Percentiles rank a stretch among this genome's conserved stretches.
Conservation (phyloP, 1,140 invertebrate species). For the Zaprionus inermis region DNA sequence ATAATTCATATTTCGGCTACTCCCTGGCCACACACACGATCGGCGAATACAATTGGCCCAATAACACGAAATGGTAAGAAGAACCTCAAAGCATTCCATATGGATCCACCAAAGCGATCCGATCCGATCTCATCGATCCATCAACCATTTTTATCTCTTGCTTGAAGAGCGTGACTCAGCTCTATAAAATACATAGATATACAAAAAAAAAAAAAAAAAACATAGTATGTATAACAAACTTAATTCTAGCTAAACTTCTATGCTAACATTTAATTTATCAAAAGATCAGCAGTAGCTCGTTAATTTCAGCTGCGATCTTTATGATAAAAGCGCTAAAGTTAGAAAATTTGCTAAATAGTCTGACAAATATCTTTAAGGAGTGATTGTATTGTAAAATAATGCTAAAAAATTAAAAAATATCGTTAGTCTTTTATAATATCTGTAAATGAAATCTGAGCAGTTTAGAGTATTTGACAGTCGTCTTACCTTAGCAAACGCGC, state of each 20-base stretch:
- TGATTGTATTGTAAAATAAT: background rate
- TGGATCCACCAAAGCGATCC: no score
- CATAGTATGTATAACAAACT: no score
- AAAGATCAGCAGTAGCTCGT: no score
- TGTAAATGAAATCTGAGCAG: background rate
- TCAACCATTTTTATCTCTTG: background rate
- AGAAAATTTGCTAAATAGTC: background rate
- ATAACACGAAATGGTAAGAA: conserved; percentile 81
- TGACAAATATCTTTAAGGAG: background rate
- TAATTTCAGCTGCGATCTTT: no score
- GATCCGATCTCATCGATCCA: background rate
- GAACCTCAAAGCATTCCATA: no score
- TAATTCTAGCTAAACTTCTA: no score
- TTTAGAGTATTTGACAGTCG: background rate
- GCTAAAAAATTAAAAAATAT: no score
- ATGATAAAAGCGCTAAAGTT: background rate
- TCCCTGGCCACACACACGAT: conserved; percentile 79
- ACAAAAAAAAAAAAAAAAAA: no score
- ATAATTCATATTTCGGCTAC: conserved; percentile 77
- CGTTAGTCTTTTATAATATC: background rate
- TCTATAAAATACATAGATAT: no score
- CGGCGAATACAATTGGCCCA: conserved; percentile 69
- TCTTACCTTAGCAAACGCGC: background rate
- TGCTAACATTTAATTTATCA: no score
- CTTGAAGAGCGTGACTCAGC: background rate